A percentile compares a stretch with the other conserved stretches of the same genome.
phyloP scores from a whole-genome alignment of 2,888 invertebrate species.

The Parnassius smintheus region DNA sequence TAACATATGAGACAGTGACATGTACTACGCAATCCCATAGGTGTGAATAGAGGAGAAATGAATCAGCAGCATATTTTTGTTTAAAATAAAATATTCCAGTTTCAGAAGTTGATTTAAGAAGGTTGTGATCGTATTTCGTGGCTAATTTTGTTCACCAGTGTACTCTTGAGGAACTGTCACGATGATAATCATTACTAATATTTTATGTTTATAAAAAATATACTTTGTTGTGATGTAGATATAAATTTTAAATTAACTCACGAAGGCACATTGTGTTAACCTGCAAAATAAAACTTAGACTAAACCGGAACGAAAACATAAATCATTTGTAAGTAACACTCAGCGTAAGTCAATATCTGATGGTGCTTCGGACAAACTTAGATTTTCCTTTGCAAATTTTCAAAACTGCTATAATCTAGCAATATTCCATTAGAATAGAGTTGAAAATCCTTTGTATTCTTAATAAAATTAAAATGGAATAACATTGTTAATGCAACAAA shows the following conservation, averaged over 20 bases:
- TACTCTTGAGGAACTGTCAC: too few species aligned
- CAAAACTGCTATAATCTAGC: slow-evolving; percentile 3
- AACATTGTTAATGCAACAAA: slow-evolving; percentile 47
- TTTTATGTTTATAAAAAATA: not conserved
- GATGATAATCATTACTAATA: too few species aligned
- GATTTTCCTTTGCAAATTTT: slow-evolving; percentile 33
- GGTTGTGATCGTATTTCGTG: too few species aligned
- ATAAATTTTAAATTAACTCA: slow-evolving; percentile 20
- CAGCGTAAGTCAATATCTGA: slow-evolving; percentile 58
- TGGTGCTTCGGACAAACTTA: slow-evolving; percentile 35
- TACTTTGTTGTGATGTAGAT: slow-evolving; percentile 18
- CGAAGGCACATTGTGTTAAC: slow-evolving; percentile 23
- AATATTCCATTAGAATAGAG: slow-evolving; percentile 34
- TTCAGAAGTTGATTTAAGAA: too few species aligned
- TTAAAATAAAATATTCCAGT: too few species aligned
- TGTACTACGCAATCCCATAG: too few species aligned
- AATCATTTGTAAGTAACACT: slow-evolving; percentile 62
- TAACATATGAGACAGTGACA: too few species aligned
- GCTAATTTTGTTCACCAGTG: too few species aligned
- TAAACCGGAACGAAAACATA: slow-evolving; percentile 56
- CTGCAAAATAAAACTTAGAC: slow-evolving; percentile 42
- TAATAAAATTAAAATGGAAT: slow-evolving; percentile 8
- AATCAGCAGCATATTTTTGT: too few species aligned
- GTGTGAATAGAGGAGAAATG: too few species aligned
- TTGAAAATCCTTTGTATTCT: slow-evolving; percentile 29